phyloP scores from a whole-genome alignment of 92 coral and sea anemone species.

The Chrysogorgia sp. region DNA sequence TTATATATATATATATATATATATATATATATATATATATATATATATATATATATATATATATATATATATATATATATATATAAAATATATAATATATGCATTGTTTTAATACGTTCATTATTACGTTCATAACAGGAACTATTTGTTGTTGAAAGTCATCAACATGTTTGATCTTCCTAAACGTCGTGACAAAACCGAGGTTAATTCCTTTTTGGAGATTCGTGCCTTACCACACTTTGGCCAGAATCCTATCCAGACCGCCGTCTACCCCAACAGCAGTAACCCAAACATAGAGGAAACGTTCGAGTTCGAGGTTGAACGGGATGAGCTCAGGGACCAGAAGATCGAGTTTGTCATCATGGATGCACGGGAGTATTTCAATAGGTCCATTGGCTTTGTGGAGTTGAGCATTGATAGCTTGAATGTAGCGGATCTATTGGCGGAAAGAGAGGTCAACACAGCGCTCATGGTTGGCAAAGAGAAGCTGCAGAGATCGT shows the following conservation, averaged over 20 bases:
- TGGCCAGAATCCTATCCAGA: conserved; percentile 57
- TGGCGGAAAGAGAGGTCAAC: conserved; percentile 79
- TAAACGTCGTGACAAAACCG: conserved; percentile 66
- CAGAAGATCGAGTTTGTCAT: conserved; percentile 90
- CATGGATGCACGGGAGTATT: conserved; percentile 83
- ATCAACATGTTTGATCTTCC: conserved; percentile 79
- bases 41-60: no score
- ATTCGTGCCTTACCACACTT: conserved; percentile 30
- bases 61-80: no score
- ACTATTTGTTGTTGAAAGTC: conserved; percentile 26
- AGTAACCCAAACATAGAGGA: conserved; percentile 90
- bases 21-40: no score
- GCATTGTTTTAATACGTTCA: no score
- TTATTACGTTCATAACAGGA: no score
- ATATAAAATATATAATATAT: no score
- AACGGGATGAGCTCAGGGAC: conserved; percentile 85
- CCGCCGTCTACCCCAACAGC: conserved; percentile 77
- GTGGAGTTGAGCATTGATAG: conserved; percentile 83
- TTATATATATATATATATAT: no score
- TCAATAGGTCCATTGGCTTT: conserved; percentile 76
- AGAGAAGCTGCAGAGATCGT: conserved; percentile 3
- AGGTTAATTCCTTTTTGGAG: conserved; percentile 86
- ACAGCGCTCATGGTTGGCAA: conserved; percentile 34
- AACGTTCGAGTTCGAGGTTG: conserved; percentile 93
- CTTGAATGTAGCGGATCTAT: conserved; percentile 83